phyloP scores from a whole-genome alignment of 2,888 invertebrate species.

The Eurytoma adleriae region DNA sequence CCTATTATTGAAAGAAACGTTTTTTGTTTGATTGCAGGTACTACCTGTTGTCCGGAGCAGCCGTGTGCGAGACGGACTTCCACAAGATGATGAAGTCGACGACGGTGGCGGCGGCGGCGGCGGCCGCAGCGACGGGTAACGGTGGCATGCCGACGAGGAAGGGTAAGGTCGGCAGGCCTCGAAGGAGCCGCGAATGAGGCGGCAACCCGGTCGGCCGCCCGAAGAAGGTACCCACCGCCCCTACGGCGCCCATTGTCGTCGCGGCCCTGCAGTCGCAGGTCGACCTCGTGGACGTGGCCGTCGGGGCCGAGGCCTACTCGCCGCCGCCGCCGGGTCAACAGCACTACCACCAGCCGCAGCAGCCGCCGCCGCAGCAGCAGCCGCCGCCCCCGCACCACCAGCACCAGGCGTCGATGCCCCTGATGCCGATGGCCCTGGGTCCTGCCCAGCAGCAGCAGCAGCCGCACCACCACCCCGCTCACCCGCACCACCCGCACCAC shows the following conservation, averaged over 20 bases:
- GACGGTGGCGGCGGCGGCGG: conserved; percentile 80
- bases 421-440: conserved; percentile 61
- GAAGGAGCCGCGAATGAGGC: conserved; percentile 92
- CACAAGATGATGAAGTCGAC: conserved; percentile 89
- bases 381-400: conserved; percentile 67
- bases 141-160: conserved; percentile 85
- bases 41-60: conserved; percentile 92
- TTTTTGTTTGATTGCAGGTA: conserved; percentile 78
- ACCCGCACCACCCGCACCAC: conserved; percentile 53
- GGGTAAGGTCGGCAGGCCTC: conserved; percentile 92
- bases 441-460: conserved; percentile 71
- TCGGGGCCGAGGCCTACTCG: conserved; percentile 73
- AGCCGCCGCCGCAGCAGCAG: conserved; percentile 68
- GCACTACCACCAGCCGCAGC: conserved; percentile 70
- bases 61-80: conserved; percentile 97
- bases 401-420: conserved; percentile 58
- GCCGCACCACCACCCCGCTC: conserved; percentile 56
- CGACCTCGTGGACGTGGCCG: conserved; percentile 68
- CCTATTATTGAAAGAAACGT: too few species aligned
- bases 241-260: conserved; percentile 61
- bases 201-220: conserved; percentile 76
- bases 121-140: conserved; percentile 82
- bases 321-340: conserved; percentile 76
- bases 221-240: conserved; percentile 73
- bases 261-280: conserved; percentile 63